Percentiles rank a stretch among this genome's conserved stretches.
phyloP scores from a whole-genome alignment of 2,888 invertebrate species.

The Cryptus armator region DNA sequence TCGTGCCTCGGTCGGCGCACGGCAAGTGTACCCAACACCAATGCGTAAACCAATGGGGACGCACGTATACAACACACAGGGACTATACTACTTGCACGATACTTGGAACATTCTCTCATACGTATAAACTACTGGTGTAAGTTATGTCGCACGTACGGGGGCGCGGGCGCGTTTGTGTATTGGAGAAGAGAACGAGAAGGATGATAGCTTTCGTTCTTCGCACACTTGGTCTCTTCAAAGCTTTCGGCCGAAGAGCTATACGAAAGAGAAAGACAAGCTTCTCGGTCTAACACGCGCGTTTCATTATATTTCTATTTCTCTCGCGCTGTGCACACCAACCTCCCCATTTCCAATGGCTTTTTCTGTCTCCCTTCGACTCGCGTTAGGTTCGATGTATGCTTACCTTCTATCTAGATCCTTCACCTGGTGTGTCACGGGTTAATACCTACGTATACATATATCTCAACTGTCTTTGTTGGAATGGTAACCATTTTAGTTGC shows the following conservation, averaged over 20 bases:
- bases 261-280: conserved; percentile 39
- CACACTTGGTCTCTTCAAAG: conserved; percentile 8
- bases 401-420: conserved; percentile 28
- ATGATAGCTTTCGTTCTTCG: conserved; percentile 14
- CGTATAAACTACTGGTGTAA: too few species aligned
- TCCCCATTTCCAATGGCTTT: not conserved
- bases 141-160: not conserved
- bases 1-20: conserved; percentile 35
- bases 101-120: not conserved
- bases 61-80: conserved; percentile 36
- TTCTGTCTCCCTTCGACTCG: conserved; percentile 19
- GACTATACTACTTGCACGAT: not conserved
- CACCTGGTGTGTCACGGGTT: conserved; percentile 11
- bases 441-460: conserved; percentile 38
- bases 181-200: conserved; percentile 29
- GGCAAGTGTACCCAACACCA: conserved; percentile 48
- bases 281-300: conserved; percentile 53
- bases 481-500: conserved; percentile 39
- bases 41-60: conserved; percentile 41
- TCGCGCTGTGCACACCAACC: conserved; percentile 26
- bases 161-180: not conserved
- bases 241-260: conserved; percentile 7
- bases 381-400: conserved; percentile 5
- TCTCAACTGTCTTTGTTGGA: conserved; percentile 37
- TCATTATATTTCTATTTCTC: conserved; percentile 51